Evolutionary conservation across 2,113 vertebrate species (phyloP).

Genomic region (Noturus placidus): DNA sequence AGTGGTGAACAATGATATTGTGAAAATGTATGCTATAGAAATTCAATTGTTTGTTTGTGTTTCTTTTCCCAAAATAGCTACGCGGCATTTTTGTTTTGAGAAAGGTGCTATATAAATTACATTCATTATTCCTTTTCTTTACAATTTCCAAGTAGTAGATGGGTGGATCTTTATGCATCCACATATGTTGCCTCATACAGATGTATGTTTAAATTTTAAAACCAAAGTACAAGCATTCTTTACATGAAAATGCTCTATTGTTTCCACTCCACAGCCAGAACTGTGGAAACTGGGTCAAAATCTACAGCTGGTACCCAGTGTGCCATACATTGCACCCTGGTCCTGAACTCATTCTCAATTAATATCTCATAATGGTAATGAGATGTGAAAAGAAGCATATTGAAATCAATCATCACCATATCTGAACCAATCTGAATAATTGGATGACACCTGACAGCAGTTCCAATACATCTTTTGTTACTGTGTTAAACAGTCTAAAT

Average conservation of each 20-base stretch:
- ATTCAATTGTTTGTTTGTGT: background rate
- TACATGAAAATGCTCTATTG: background rate
- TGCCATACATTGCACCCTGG: background rate
- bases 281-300: background rate
- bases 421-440: conserved; percentile 14
- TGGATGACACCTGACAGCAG: conserved; percentile 21
- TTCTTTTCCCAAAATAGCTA: background rate
- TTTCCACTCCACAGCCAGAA: background rate
- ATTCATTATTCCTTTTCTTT: background rate
- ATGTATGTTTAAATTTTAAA: background rate
- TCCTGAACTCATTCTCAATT: background rate
- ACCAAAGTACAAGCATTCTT: background rate
- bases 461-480: conserved; percentile 10
- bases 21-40: background rate
- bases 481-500: conserved; percentile 34
- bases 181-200: background rate
- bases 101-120: background rate
- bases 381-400: background rate
- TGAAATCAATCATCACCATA: conserved; percentile 6
- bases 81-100: background rate
- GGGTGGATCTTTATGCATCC: background rate
- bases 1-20: background rate
- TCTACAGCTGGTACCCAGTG: background rate
- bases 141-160: background rate
- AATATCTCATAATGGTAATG: conserved; percentile 17